A percentile compares a stretch with the other conserved stretches of the same genome.
Conservation (phyloP, 1,140 invertebrate genomes). For the Hylyphantes graminicola region DNA sequence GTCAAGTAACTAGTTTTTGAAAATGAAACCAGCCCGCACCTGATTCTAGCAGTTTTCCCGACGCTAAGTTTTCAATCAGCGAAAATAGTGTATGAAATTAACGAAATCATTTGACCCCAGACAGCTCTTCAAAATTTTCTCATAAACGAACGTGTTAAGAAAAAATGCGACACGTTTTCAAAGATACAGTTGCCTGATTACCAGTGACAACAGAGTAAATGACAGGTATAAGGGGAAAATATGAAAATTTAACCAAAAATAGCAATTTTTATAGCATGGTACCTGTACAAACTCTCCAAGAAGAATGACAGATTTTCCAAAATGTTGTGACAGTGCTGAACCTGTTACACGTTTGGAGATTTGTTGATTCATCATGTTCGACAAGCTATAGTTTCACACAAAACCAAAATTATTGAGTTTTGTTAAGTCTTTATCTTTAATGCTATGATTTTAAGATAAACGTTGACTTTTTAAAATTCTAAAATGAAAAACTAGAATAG, state of each 20-base stretch:
- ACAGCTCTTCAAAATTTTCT: background rate
- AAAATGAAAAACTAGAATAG: no score
- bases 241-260: background rate
- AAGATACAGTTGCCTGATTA: background rate
- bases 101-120: background rate
- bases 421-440: no score
- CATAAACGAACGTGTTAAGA: background rate
- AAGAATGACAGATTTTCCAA: conserved; percentile 19
- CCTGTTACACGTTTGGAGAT: conserved; percentile 1
- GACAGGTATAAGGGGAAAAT: background rate
- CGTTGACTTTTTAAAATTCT: no score
- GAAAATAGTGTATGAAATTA: background rate
- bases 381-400: no score
- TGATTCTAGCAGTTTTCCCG: no score
- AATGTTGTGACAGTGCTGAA: conserved; percentile 12
- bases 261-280: background rate
- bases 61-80: no score
- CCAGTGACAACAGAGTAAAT: background rate
- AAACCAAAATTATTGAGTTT: no score
- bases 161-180: background rate
- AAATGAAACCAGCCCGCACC: no score
- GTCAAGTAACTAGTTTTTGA: no score
- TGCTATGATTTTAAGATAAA: no score
- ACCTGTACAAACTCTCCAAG: conserved; percentile 32
- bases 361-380: background rate